A percentile compares a stretch with the other conserved stretches of the same genome.
phyloP scores from a whole-genome alignment of 92 coral and sea anemone species.

The Porites divaricata region DNA sequence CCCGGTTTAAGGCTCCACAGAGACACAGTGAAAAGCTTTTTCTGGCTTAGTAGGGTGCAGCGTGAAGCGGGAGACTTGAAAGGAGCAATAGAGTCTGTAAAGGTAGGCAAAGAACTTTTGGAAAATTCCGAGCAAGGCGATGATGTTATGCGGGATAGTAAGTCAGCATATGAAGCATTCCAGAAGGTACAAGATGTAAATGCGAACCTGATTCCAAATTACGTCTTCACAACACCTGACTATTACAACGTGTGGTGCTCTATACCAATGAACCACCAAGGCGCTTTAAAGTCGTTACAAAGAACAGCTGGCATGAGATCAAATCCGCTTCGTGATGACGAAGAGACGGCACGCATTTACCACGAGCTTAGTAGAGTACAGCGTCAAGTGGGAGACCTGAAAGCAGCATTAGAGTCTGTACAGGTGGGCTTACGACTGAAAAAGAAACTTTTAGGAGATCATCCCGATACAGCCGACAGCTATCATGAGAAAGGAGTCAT shows the following conservation, averaged over 20 bases:
- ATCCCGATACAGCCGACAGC: background rate
- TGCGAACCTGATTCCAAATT: slow-evolving; percentile 19
- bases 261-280: background rate
- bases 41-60: background rate
- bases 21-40: slow-evolving; percentile 2
- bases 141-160: background rate
- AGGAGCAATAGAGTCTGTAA: background rate
- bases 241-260: background rate
- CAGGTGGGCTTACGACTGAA: background rate
- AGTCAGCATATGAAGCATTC: background rate
- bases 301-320: background rate
- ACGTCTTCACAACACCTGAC: background rate
- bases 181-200: background rate
- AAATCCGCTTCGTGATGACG: background rate
- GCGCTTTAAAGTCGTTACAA: background rate
- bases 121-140: background rate
- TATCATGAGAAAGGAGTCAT: background rate
- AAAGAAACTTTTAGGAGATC: background rate
- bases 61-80: background rate
- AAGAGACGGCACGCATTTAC: background rate
- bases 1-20: background rate
- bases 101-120: background rate
- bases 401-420: background rate
- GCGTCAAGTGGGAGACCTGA: no score
- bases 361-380: no score